Conservation (phyloP, 2,113 vertebrate genomes). For the Glaucidium brasilianum region DNA sequence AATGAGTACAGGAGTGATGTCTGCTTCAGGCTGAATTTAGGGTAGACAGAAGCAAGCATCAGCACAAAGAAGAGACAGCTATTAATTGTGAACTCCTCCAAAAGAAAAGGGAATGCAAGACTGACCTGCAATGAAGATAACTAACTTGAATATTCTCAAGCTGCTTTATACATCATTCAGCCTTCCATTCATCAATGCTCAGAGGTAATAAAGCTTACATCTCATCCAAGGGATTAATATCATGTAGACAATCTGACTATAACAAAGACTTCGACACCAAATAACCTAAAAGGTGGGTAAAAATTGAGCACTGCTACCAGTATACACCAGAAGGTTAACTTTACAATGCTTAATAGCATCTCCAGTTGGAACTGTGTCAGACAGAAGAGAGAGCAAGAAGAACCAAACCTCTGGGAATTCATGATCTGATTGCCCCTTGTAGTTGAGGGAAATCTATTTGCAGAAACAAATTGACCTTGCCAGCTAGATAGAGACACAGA, state of each 20-base stretch:
- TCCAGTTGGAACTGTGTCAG: background rate
- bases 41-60: background rate
- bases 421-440: constrained; percentile 25
- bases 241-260: background rate
- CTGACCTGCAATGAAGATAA: background rate
- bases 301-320: background rate
- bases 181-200: background rate
- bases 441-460: constrained; percentile 50
- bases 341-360: constrained; percentile 23
- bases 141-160: background rate
- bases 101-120: background rate
- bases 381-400: background rate
- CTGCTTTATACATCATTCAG: background rate
- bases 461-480: constrained; percentile 60
- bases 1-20: background rate
- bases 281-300: background rate
- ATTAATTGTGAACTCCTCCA: background rate
- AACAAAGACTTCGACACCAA: background rate
- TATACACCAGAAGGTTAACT: background rate
- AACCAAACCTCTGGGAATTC: background rate
- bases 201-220: background rate
- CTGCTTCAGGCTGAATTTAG: background rate
- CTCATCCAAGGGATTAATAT: background rate
- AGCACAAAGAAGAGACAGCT: background rate
- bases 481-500: constrained; percentile 11